Percentiles rank a stretch among this genome's conserved stretches.
These are phyloP conservation scores for Thumatha senex DNA, from an alignment of 2,888 invertebrate genomes.

Conservation along the genomic window DNA sequence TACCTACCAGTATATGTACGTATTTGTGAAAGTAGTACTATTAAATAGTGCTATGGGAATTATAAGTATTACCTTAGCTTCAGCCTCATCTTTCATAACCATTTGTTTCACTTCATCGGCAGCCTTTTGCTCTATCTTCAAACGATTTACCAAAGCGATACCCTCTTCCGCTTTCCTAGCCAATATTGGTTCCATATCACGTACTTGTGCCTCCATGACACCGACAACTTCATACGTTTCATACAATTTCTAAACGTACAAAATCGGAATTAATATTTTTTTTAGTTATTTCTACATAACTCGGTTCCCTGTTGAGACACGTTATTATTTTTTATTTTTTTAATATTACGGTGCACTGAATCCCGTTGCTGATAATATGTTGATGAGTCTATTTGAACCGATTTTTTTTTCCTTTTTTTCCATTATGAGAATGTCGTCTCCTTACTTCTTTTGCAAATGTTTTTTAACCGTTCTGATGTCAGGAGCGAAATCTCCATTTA, in stretches of 20 bases:
- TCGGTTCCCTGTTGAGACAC: too few species aligned
- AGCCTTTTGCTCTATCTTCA: constrained; percentile 91
- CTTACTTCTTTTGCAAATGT: background rate
- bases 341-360: constrained; percentile 16
- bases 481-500: background rate
- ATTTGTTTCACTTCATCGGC: constrained; percentile 91
- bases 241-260: constrained; percentile 85
- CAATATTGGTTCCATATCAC: constrained; percentile 91
- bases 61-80: constrained; percentile 85
- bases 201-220: constrained; percentile 92
- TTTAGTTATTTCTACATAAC: background rate
- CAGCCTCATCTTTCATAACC: constrained; percentile 92
- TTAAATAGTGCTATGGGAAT: too few species aligned
- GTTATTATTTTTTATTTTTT: background rate
- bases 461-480: background rate
- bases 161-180: constrained; percentile 89
- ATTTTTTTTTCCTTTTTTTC: constrained; percentile 5
- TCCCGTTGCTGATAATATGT: constrained; percentile 17
- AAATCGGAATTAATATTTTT: background rate
- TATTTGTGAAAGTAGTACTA: too few species aligned
- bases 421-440: background rate
- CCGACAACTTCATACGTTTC: constrained; percentile 92
- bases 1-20: too few species aligned
- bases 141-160: constrained; percentile 87
- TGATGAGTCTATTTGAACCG: constrained; percentile 17